Conservation (phyloP, 2,797 vertebrate genomes). For the Paratrypauchen microcephalus region DNA sequence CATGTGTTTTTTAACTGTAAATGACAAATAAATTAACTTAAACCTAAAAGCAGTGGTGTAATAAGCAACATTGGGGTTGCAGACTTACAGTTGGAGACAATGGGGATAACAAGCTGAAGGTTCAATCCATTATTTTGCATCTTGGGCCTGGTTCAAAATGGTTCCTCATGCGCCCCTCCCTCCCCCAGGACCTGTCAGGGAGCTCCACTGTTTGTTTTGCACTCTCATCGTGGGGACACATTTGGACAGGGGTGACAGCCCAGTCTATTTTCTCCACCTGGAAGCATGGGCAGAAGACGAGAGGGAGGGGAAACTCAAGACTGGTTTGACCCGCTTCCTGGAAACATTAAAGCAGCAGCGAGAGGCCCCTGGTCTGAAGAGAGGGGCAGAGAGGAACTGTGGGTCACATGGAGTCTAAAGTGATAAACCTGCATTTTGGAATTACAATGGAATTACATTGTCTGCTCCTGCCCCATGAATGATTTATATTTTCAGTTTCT, state of each 20-base stretch:
- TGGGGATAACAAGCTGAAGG: neutral
- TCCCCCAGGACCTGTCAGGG: slow-evolving; percentile 42
- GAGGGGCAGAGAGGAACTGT: slow-evolving; percentile 40
- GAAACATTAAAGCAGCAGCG: slow-evolving; percentile 66
- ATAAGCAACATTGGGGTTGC: neutral
- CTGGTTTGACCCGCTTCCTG: slow-evolving; percentile 74
- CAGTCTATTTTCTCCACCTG: slow-evolving; percentile 81
- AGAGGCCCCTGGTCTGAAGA: slow-evolving; percentile 52
- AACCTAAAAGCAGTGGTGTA: neutral
- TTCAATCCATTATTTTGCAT: slow-evolving; percentile 27
- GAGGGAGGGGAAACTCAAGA: slow-evolving; percentile 74
- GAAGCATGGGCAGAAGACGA: slow-evolving; percentile 57
- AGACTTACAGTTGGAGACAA: slow-evolving; percentile 16
- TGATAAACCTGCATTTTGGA: neutral
- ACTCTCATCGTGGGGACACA: slow-evolving; percentile 65
- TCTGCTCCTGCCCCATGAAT: too few species aligned
- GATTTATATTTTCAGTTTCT: too few species aligned
- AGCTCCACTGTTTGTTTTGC: slow-evolving; percentile 69
- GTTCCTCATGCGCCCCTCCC: slow-evolving; percentile 43
- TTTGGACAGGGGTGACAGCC: slow-evolving; percentile 70
- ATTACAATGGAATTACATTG: too few species aligned
- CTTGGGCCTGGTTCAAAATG: slow-evolving; percentile 41
- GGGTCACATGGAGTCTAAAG: slow-evolving; percentile 22
- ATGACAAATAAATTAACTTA: neutral
- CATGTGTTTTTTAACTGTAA: slow-evolving; percentile 1